Base-by-base conservation (phyloP, 2,888 invertebrate species). In the Lissocephala sabroskyi region DNA sequence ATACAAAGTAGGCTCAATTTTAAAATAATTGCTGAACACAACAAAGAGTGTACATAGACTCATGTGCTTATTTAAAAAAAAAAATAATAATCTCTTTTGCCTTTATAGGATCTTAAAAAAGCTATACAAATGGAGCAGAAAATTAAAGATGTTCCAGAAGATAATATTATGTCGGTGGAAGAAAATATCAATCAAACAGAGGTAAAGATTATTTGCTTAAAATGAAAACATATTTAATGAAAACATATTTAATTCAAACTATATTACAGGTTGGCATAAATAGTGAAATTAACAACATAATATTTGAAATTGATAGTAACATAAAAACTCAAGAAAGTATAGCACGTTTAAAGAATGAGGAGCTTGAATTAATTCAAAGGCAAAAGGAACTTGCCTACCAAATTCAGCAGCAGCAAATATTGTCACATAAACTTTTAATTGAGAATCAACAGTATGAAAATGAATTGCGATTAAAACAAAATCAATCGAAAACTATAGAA, bases 271-370 rank as follows among this genome's bases (percentile, higher is more conserved):
- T 48, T 17, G 61, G 62, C 26, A 59, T 68, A 4, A 68, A 73
- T 35, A 87, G 86, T 66, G 86, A 87, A 11, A 80, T 89, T 45
- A 87, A 87, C 61, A 87, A 88, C 67, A 89, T 89, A 44, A 88
- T 89, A 60, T 88, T 87, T 23, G 88, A 88, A 81, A 86, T 89
- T 71, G 89, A 89, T 78, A 85, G 84, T 40, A 88, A 86, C 57
- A 88, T 87, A 19, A 87, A 86, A 60, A 86, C 84, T 37, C 86
- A 87, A 59, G 82, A 83, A 46, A 77, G 79, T 59, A 74, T 79
- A 35, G 51, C 70, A 1, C 52, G 62, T 17, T 58, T 79, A 0
- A 79, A 79, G 40, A 67, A 75, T 41, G 62, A 71, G 33, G 79
- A 79, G 43, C 48, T 73, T 3, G 56, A 66, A 26, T 49, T 79